Conservation (phyloP, 1,140 invertebrate genomes). For the Drosophila sucinea region DNA sequence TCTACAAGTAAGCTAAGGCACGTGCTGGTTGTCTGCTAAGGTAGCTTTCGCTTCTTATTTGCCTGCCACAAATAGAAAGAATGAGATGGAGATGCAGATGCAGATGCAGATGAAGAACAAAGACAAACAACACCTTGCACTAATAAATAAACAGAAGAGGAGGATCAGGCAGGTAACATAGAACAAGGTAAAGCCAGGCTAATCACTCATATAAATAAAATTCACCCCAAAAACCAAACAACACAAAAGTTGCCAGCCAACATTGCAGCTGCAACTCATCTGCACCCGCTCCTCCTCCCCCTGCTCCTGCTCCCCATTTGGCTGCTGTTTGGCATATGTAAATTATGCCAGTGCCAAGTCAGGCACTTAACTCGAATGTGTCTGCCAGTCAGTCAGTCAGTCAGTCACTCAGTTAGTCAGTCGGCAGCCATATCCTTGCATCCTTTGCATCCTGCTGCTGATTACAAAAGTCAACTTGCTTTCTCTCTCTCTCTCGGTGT, state of each 20-base stretch:
- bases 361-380: slow-evolving; percentile 67
- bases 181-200: slow-evolving; percentile 44
- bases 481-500: background rate
- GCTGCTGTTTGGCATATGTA: slow-evolving; percentile 75
- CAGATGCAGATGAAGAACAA: slow-evolving; percentile 9
- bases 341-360: slow-evolving; percentile 77
- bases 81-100: slow-evolving; percentile 33
- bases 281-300: slow-evolving; percentile 5
- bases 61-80: slow-evolving; percentile 62
- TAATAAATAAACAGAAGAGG: slow-evolving; percentile 70
- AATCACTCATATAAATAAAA: slow-evolving; percentile 80
- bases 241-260: background rate
- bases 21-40: slow-evolving; percentile 40
- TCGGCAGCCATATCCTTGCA: slow-evolving; percentile 50
- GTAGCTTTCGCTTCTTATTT: slow-evolving; percentile 56
- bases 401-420: slow-evolving; percentile 22
- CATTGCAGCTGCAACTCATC: slow-evolving; percentile 34
- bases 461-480: slow-evolving; percentile 73
- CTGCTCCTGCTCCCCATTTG: slow-evolving; percentile 28
- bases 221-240: slow-evolving; percentile 8
- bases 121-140: slow-evolving; percentile 59
- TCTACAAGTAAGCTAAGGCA: slow-evolving; percentile 23
- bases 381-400: slow-evolving; percentile 44
- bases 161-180: slow-evolving; percentile 14
- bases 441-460: slow-evolving; percentile 60